Evolutionary conservation across 2,797 vertebrate species (phyloP).

Genomic region (Poecilia wingei): DNA sequence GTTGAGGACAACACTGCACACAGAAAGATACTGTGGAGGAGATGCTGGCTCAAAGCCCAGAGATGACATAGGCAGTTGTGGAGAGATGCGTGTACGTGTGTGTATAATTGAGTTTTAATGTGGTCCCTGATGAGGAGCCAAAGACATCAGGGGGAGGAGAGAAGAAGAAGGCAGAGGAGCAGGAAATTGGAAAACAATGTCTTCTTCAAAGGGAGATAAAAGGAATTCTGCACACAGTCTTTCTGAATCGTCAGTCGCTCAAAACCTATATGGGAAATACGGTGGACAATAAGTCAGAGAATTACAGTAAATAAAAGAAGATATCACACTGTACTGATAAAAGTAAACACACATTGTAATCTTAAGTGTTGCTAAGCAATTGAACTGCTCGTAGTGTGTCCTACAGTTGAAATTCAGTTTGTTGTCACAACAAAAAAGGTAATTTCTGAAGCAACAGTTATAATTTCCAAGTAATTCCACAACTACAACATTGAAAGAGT

Average conservation of each 20-base stretch:
- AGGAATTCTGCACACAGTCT: constrained; percentile 23
- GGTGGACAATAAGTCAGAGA: background rate
- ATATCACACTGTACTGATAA: background rate
- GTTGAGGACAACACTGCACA: constrained; percentile 63
- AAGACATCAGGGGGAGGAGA: constrained; percentile 60
- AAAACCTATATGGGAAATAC: background rate
- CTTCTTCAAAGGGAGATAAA: constrained; percentile 62
- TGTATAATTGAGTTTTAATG: constrained; percentile 77
- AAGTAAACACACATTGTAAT: background rate
- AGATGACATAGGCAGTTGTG: constrained; percentile 68
- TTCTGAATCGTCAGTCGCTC: constrained; percentile 6
- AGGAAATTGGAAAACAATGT: constrained; percentile 51
- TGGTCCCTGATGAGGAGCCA: constrained; percentile 74
- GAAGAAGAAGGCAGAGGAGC: constrained; percentile 42
- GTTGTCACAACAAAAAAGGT: background rate
- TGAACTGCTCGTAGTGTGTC: background rate
- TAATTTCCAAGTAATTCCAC: background rate
- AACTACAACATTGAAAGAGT: background rate
- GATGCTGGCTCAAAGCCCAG: constrained; percentile 69
- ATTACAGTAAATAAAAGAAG: background rate
- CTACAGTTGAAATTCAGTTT: background rate
- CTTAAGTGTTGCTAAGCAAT: background rate
- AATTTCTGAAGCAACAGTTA: background rate
- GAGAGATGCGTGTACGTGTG: constrained; percentile 37
- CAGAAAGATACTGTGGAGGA: constrained; percentile 38